Base-by-base conservation (phyloP, 2,888 invertebrate genomes). In the Xestia sexstrigata region DNA sequence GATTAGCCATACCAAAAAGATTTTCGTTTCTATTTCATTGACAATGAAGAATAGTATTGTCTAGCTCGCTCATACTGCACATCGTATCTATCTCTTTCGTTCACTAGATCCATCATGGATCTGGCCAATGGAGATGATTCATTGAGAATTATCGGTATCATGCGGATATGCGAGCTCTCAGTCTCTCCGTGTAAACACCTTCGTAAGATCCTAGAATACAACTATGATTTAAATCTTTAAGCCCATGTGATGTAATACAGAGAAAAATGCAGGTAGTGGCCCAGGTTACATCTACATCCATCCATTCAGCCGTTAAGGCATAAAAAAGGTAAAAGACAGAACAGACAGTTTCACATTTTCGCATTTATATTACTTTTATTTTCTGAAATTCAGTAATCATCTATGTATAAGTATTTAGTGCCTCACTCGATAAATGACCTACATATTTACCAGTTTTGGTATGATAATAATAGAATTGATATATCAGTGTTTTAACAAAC, bases 371-470 rank as follows among this genome's bases (percentile, higher is more conserved):
- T 42, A 65, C 65, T 65, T 65, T 65, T 47, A 66, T 7, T 73
- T 73, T 78, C 49, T 78, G 75, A 45, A 70, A 55, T 75, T 39
- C 42, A 70, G 23, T 74, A 78, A 81, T 65, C 13, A 5, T 67
- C 58, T 63, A 71, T 70, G 66, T 83, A 15, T 39, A 60, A 55
- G 75, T 77, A 72, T 75, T 80, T 87, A 87, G 84, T 79, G 82
- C 84, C 76, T 80, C 66, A 73, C 49, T 79, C 69, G 23, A 76
- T 79, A 77, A 77, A 79, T 69, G 76, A 73, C 65, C 77, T 80
- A 72, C 78, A 69, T 79, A 76, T 65, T 81, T 77, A 79, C 70
- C 71, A 78, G 68, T 77, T 73, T 76, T 52, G 70, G 71, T 79
- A 79, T 65, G 60, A 26, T 65, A 58, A 58, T 58, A 75, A 74